phyloP scores from a whole-genome alignment of 1,140 invertebrate species.

The Zaprionus lachaisei region DNA sequence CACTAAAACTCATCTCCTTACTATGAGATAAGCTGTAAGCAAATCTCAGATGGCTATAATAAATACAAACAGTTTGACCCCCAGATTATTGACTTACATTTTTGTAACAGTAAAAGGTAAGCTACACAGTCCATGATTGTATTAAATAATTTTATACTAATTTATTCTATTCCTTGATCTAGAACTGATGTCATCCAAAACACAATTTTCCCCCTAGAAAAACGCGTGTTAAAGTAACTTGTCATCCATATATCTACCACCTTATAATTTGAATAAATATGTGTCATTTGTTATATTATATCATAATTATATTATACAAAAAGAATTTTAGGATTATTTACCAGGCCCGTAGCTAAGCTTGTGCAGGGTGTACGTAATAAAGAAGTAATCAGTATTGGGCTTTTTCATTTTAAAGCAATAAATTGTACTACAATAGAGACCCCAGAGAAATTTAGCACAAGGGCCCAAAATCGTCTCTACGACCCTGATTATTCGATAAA shows the following conservation, averaged over 20 bases:
- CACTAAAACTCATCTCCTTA: slow-evolving; percentile 1
- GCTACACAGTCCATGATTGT: neutral
- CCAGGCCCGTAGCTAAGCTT: no score
- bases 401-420: no score
- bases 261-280: neutral
- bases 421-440: no score
- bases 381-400: no score
- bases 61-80: slow-evolving; percentile 23
- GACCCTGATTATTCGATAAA: no score
- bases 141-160: no score
- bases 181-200: slow-evolving; percentile 20
- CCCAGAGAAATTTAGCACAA: no score
- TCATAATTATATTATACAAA: no score
- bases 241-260: neutral
- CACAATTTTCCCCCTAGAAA: slow-evolving; percentile 7
- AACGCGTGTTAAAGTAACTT: neutral
- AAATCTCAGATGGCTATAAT: slow-evolving; percentile 35
- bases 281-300: no score
- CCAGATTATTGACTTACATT: slow-evolving; percentile 19
- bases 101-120: slow-evolving; percentile 22
- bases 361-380: no score
- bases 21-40: slow-evolving; percentile 41
- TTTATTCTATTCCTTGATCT: neutral
- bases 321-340: no score
- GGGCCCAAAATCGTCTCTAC: no score